Conservation (phyloP, 2,888 invertebrate species). For the Mactromeris polynyma region DNA sequence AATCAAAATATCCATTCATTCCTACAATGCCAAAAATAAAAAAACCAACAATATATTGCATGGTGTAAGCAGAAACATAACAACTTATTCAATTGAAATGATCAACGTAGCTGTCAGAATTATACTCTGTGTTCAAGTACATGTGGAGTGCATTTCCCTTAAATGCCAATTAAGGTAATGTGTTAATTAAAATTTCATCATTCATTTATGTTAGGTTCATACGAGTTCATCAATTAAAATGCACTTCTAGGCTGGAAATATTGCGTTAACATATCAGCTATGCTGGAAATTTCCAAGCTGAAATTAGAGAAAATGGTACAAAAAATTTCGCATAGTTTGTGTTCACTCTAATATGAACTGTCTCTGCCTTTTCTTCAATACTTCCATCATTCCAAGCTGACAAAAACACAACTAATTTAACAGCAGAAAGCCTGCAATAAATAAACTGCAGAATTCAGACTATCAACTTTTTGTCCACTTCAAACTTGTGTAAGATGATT, state of each 20-base stretch:
- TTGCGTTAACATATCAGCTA: too few species aligned
- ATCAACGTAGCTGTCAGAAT: not conserved
- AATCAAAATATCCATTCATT: too few species aligned
- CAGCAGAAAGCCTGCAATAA: not conserved
- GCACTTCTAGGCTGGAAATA: too few species aligned
- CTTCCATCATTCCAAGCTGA: not conserved
- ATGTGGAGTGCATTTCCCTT: not conserved
- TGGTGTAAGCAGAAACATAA: too few species aligned
- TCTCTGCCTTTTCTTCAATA: not conserved
- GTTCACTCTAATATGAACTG: not conserved
- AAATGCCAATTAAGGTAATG: not conserved
- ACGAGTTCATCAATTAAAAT: too few species aligned
- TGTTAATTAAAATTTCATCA: not conserved
- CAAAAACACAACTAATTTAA: conserved; percentile 8
- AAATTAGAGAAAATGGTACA: not conserved
- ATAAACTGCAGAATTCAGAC: not conserved
- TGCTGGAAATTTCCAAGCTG: not conserved
- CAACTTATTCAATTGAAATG: not conserved
- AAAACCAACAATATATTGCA: too few species aligned
- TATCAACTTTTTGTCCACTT: not conserved
- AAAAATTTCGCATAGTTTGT: not conserved
- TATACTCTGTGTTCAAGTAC: not conserved
- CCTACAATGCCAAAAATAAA: too few species aligned
- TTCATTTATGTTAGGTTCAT: not conserved
- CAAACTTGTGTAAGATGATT: not conserved